Evolutionary conservation across 2,113 vertebrate species (phyloP), one percentile per base, ranked within the genome.

Genomic region (Motacilla tschutschensis): DNA sequence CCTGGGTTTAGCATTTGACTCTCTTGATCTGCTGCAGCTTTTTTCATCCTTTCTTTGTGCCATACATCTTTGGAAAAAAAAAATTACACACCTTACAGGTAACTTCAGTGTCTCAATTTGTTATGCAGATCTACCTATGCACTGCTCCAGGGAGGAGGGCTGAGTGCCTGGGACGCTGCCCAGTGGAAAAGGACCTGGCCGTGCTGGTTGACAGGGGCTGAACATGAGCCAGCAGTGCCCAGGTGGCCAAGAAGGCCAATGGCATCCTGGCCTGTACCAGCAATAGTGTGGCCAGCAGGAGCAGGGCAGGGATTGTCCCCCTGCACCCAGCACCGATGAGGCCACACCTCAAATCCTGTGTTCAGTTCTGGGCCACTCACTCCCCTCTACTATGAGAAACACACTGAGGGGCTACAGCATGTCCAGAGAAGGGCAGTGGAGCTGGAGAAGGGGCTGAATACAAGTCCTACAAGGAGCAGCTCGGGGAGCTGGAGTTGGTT

Each of bases 201-300:
- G 16, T 72, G 19, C 48, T 64, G 33, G 8, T 14, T 17, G 10
- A 3, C 29, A 64, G 48, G 0, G 0, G 40, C 38, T 71, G 66
- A 38, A n/a, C 40, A 12, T 6, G 10, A 64, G 3, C 19, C 79
- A 72, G 28, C 1, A 4, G 48, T 55, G 41, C 41, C 24, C 35
- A 55, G 29, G 8, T 29, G 41, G 0, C 41, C 16, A 20, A 41
- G 29, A 48, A 25, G 29, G 10, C 41, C 35, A 29, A 1, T 1
- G 50, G 19, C 24, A 20, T 2, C 69, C 35, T 55, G 58, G 35
- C 35, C 24, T 82, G 41, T 0, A 4, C 25, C 59, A 41, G 41
- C 7, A 35, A 17, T 9, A 2, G 29, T 9, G 24, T 35, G 29
- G 8, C 14, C 41, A 72, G 58, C 48, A 63, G 79, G 40, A 10